A percentile compares a stretch with the other conserved stretches of the same genome.
phyloP scores from a whole-genome alignment of 1,140 invertebrate species.

The Pemphigus obesinymphae region DNA sequence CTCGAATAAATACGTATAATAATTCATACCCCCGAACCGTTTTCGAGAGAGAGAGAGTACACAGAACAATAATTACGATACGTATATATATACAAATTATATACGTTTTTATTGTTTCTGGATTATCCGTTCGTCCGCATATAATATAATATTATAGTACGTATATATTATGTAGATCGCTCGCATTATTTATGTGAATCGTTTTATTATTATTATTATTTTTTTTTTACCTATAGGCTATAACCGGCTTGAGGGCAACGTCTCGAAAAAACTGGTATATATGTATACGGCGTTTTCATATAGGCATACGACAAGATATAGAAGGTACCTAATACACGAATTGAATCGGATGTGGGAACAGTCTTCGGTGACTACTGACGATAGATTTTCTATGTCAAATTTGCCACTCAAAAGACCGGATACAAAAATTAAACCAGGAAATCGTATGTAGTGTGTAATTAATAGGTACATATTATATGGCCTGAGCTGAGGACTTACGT shows the following conservation, averaged over 20 bases:
- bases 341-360: too few species aligned
- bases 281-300: too few species aligned
- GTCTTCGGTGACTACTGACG: too few species aligned
- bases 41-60: background rate
- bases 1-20: conserved; percentile 8
- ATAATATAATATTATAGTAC: background rate
- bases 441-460: too few species aligned
- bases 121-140: background rate
- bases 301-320: too few species aligned
- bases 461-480: too few species aligned
- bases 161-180: background rate
- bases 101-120: conserved; percentile 28
- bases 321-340: too few species aligned
- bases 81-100: conserved; percentile 22
- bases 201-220: conserved; percentile 7
- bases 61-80: conserved; percentile 7
- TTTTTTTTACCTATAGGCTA: too few species aligned
- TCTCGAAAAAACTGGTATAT: conserved; percentile 16
- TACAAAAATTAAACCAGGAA: too few species aligned
- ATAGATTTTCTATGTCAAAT: too few species aligned
- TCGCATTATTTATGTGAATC: conserved; percentile 10
- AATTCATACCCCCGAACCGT: conserved; percentile 22
- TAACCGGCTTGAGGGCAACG: conserved; percentile 21
- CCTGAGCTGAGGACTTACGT: too few species aligned
- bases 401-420: too few species aligned